Conservation (phyloP, 2,888 invertebrate species). For the Synergus itoensis region DNA sequence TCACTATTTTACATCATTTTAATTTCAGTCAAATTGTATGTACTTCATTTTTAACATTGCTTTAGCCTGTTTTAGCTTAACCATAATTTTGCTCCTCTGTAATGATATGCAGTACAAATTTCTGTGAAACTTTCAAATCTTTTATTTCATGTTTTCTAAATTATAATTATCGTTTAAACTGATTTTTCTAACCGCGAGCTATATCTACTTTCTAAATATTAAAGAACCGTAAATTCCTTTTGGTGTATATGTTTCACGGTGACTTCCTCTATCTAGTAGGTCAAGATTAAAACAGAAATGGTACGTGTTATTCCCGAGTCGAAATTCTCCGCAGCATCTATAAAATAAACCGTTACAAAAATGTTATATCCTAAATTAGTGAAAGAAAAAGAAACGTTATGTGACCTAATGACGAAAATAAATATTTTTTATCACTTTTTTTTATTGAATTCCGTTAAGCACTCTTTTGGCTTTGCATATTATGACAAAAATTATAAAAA, state of each 20-base stretch:
- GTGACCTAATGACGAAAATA: slow-evolving; percentile 51
- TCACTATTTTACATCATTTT: not conserved
- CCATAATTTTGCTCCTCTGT: not conserved
- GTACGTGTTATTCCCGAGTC: slow-evolving; percentile 40
- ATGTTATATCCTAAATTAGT: not conserved
- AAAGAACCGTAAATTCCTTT: slow-evolving; percentile 13
- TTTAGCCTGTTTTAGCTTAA: not conserved
- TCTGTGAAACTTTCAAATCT: not conserved
- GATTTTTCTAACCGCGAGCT: not conserved
- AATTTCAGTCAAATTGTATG: not conserved
- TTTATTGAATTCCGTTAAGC: not conserved
- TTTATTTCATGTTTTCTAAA: slow-evolving; percentile 1
- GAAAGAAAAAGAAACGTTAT: slow-evolving; percentile 47
- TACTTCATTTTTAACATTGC: not conserved
- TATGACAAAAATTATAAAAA: not conserved
- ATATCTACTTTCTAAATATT: slow-evolving; percentile 15
- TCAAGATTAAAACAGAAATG: slow-evolving; percentile 25
- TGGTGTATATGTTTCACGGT: not conserved
- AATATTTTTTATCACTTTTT: not conserved
- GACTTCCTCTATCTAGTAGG: not conserved
- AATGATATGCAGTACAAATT: not conserved
- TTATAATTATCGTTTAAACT: slow-evolving; percentile 1
- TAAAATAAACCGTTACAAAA: slow-evolving; percentile 49
- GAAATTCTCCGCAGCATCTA: slow-evolving; percentile 42
- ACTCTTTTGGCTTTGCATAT: not conserved